A percentile compares a stretch with the other conserved stretches of the same genome.
Evolutionary conservation across 2,888 invertebrate species (phyloP).

Genomic region (Macropis europaea): DNA sequence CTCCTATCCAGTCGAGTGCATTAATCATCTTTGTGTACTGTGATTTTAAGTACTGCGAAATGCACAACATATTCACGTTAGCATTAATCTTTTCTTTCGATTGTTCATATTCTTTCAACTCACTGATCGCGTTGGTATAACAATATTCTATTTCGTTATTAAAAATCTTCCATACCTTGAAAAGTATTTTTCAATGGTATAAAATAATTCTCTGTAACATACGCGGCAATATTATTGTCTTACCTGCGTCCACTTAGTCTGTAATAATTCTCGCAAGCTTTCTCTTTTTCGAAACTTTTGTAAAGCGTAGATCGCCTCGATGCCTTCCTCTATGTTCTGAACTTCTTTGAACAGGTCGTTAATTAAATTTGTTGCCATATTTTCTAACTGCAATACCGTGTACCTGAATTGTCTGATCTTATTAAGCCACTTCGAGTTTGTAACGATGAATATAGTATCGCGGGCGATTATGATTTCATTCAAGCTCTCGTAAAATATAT

Average conservation of each 20-base stretch:
- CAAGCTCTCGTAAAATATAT: slow-evolving; percentile 79
- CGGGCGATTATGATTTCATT: slow-evolving; percentile 78
- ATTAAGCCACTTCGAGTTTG: slow-evolving; percentile 80
- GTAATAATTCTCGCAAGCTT: slow-evolving; percentile 61
- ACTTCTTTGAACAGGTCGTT: slow-evolving; percentile 81
- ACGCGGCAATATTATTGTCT: neutral
- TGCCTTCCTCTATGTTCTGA: slow-evolving; percentile 81
- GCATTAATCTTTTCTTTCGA: slow-evolving; percentile 87
- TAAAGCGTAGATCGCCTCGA: slow-evolving; percentile 81
- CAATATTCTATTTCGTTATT: slow-evolving; percentile 87
- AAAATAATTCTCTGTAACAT: neutral
- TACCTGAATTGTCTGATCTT: slow-evolving; percentile 68
- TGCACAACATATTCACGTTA: slow-evolving; percentile 84
- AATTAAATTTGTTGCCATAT: slow-evolving; percentile 82
- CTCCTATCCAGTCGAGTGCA: slow-evolving; percentile 72
- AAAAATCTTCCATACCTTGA: slow-evolving; percentile 87
- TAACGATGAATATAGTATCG: slow-evolving; percentile 79
- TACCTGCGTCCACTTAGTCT: slow-evolving; percentile 70
- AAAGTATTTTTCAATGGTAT: neutral
- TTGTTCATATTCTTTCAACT: slow-evolving; percentile 83
- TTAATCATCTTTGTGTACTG: slow-evolving; percentile 67
- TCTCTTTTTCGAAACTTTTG: slow-evolving; percentile 62
- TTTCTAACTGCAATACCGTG: slow-evolving; percentile 81
- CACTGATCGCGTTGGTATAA: slow-evolving; percentile 81
- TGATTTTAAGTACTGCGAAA: slow-evolving; percentile 81